Percentiles rank a stretch among this genome's conserved stretches.
Evolutionary conservation across 2,113 vertebrate genomes (phyloP).

Genomic region (Choloepus hoffmanni): DNA sequence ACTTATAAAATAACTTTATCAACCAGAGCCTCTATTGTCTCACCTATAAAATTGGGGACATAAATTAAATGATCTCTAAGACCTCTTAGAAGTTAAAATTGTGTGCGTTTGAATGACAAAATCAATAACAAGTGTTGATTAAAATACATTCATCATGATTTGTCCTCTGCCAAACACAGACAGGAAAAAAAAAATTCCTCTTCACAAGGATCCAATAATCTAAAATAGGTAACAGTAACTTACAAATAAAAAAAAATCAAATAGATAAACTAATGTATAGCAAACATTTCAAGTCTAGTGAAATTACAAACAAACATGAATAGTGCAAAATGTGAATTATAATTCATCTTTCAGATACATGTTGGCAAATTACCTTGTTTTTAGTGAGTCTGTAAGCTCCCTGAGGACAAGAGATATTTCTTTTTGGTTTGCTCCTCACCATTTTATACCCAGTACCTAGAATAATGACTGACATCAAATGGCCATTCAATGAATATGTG

Average conservation of each 20-base stretch:
- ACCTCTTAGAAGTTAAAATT: constrained; percentile 3
- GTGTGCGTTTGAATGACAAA: neutral
- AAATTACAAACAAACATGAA: constrained; percentile 19
- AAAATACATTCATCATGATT: neutral
- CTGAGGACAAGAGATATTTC: neutral
- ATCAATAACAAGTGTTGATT: neutral
- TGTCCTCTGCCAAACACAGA: neutral
- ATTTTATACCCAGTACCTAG: neutral
- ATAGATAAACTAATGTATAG: neutral
- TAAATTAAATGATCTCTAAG: neutral
- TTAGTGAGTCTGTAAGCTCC: neutral
- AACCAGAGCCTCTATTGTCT: neutral
- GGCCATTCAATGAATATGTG: neutral
- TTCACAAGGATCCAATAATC: neutral
- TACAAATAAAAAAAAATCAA: constrained; percentile 12
- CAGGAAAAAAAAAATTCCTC: neutral
- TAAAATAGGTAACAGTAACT: neutral
- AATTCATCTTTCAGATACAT: neutral
- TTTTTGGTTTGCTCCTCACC: neutral
- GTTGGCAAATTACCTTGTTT: neutral
- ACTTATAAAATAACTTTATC: neutral
- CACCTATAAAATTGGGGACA: neutral
- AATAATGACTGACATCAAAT: neutral
- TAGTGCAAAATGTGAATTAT: neutral
- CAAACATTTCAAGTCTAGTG: constrained; percentile 5